Conservation (phyloP, 2,797 vertebrate genomes). For the Craterocephalus amniculus region DNA sequence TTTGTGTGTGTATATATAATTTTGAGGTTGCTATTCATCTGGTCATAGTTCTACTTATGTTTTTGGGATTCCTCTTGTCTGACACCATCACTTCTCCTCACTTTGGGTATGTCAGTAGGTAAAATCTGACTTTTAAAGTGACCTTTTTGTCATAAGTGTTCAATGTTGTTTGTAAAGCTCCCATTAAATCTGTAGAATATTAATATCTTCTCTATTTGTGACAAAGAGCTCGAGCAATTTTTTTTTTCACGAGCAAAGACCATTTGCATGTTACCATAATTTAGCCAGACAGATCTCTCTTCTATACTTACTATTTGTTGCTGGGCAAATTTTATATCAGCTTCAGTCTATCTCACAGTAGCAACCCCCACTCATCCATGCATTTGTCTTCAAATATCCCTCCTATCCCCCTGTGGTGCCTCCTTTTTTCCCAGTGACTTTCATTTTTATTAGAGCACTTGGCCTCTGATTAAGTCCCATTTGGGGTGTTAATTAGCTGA, state of each 20-base stretch:
- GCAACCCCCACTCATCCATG: not conserved
- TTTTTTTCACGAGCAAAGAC: not conserved
- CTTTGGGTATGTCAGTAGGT: not conserved
- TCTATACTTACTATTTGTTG: not conserved
- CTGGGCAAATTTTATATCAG: not conserved
- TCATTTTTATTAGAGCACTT: conserved; percentile 79
- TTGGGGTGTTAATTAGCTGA: conserved; percentile 73
- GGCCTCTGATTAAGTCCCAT: conserved; percentile 77
- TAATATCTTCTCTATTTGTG: too few species aligned
- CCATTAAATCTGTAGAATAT: too few species aligned
- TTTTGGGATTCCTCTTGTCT: not conserved
- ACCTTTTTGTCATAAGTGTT: not conserved
- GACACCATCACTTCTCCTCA: not conserved
- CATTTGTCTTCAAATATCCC: conserved; percentile 40
- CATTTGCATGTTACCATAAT: not conserved
- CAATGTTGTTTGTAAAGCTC: not conserved
- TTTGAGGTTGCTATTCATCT: not conserved
- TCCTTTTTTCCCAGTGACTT: conserved; percentile 69
- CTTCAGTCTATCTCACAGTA: not conserved
- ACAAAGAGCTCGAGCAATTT: too few species aligned
- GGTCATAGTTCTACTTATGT: not conserved
- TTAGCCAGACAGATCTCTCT: not conserved
- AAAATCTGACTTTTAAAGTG: not conserved
- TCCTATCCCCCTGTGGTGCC: conserved; percentile 24
- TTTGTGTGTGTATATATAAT: too few species aligned